Evolutionary conservation across 2,797 vertebrate species (phyloP).

Genomic region (Pipistrellus pygmaeus): DNA sequence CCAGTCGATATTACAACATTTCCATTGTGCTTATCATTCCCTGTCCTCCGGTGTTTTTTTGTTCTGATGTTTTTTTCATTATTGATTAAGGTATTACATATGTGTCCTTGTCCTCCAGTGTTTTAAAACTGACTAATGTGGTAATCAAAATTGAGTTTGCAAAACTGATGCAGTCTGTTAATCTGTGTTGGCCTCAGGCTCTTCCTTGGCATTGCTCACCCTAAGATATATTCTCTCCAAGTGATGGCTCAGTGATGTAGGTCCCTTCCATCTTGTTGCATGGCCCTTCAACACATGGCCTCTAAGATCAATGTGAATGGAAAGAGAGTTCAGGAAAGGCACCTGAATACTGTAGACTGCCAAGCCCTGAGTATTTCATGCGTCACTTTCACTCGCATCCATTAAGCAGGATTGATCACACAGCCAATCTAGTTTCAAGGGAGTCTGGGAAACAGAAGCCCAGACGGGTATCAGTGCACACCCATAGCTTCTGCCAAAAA

Average conservation of each 20-base stretch:
- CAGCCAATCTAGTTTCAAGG: background rate
- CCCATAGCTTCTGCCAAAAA: background rate
- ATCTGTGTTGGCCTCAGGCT: background rate
- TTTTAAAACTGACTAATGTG: background rate
- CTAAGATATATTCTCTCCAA: background rate
- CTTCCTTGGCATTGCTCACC: background rate
- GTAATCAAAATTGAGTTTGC: background rate
- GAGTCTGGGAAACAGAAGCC: constrained; percentile 4
- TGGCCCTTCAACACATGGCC: background rate
- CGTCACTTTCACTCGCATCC: background rate
- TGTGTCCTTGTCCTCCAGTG: background rate
- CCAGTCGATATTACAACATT: background rate
- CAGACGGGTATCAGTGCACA: fast-evolving
- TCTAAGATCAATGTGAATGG: background rate
- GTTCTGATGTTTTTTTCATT: too few species aligned
- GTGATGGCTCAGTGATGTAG: background rate
- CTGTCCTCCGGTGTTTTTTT: background rate
- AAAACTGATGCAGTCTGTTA: background rate
- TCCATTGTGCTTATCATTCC: background rate
- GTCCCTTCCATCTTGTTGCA: background rate
- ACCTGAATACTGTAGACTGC: background rate
- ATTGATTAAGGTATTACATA: too few species aligned
- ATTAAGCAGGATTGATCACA: background rate
- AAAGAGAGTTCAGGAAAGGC: background rate
- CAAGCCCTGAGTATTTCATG: background rate